phyloP scores from a whole-genome alignment of 1,140 invertebrate genomes.

The Diorhabda elongata region DNA sequence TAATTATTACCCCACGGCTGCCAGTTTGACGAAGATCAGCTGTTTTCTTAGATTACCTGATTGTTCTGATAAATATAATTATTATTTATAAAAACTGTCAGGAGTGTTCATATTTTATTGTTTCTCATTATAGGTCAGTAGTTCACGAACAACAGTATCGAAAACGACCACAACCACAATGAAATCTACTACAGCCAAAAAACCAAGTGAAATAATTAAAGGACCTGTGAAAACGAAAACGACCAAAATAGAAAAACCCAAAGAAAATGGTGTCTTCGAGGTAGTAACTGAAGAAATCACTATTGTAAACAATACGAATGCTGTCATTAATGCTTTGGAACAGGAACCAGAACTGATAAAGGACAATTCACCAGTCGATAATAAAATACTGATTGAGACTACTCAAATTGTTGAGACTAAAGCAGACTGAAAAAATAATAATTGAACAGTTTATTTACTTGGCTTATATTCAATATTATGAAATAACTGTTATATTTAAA shows the following conservation, averaged over 20 bases:
- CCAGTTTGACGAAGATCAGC: too few species aligned
- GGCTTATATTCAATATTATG: slow-evolving; percentile 24
- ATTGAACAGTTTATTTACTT: slow-evolving; percentile 27
- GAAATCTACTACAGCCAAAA: slow-evolving; percentile 29
- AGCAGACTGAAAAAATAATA: slow-evolving; percentile 29
- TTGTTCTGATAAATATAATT: too few species aligned
- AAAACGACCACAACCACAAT: slow-evolving; percentile 33
- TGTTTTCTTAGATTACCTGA: too few species aligned
- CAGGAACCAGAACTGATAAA: slow-evolving; percentile 35
- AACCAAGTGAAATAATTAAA: slow-evolving; percentile 33
- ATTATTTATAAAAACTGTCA: slow-evolving; percentile 1
- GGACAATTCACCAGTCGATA: slow-evolving; percentile 43
- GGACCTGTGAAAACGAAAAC: slow-evolving; percentile 30
- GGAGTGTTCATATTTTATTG: slow-evolving; percentile 6
- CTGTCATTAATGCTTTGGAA: slow-evolving; percentile 7
- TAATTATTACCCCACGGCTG: too few species aligned
- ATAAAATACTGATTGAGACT: slow-evolving; percentile 33
- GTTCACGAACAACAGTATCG: slow-evolving; percentile 33
- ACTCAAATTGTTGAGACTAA: slow-evolving; percentile 22
- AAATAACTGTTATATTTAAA: slow-evolving; percentile 37
- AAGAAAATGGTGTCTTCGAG: slow-evolving; percentile 35
- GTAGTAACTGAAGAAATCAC: slow-evolving; percentile 35
- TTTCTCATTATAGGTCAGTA: slow-evolving; percentile 16
- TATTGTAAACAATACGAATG: slow-evolving; percentile 30
- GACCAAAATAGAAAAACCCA: slow-evolving; percentile 38